Evolutionary conservation across 1,140 invertebrate genomes (phyloP).

Genomic region (Heliconius hewitsoni): DNA sequence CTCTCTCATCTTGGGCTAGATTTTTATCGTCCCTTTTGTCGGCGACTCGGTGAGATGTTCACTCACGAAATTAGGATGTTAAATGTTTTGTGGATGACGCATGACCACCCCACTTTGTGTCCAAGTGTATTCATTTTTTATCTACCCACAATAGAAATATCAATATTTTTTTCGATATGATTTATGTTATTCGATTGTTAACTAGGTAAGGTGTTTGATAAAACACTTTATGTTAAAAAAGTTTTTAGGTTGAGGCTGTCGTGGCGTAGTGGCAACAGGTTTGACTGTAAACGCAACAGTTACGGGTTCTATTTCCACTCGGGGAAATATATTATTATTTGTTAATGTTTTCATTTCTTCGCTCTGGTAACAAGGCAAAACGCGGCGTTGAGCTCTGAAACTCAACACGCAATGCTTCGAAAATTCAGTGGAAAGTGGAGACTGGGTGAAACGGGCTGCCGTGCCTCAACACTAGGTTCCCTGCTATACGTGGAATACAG

Average conservation of each 20-base stretch:
- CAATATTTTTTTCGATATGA: conserved; percentile 58
- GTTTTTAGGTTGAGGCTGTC: not conserved
- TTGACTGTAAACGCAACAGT: no score
- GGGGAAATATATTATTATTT: no score
- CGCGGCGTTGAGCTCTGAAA: no score
- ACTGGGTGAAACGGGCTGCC: no score
- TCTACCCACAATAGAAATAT: conserved; percentile 69
- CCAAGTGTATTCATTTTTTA: conserved; percentile 55
- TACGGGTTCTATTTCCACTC: not conserved
- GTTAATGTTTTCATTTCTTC: no score
- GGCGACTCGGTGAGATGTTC: conserved; percentile 72
- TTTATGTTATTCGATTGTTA: conserved; percentile 40
- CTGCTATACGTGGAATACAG: no score
- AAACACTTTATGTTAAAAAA: conserved; percentile 14
- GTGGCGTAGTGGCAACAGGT: no score
- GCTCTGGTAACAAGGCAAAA: no score
- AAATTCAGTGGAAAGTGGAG: no score
- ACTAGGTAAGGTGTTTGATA: conserved; percentile 24
- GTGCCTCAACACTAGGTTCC: no score
- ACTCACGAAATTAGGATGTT: conserved; percentile 77
- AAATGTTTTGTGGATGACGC: conserved; percentile 77
- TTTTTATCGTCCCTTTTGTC: conserved; percentile 76
- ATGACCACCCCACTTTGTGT: conserved; percentile 60
- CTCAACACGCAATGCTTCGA: no score
- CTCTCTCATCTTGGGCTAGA: conserved; percentile 48